Evolutionary conservation across 2,888 invertebrate species (phyloP).

Genomic region (Subacronicta megacephala): DNA sequence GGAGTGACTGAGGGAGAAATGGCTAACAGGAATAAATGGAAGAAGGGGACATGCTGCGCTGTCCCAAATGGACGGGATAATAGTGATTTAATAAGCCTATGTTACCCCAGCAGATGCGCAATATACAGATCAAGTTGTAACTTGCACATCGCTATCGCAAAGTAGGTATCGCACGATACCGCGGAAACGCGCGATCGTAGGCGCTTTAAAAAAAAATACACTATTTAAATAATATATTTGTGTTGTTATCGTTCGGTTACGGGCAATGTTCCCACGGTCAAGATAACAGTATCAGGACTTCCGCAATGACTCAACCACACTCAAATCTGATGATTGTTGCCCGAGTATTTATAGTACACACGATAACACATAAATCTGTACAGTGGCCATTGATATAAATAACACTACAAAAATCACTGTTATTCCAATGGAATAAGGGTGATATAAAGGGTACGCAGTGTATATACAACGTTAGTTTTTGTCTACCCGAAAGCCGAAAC

Average conservation of each 20-base stretch:
- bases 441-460: too few species aligned
- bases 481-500: too few species aligned
- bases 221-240: conserved; percentile 55
- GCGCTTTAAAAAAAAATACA: conserved; percentile 62
- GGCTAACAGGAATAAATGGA: too few species aligned
- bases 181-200: conserved; percentile 71
- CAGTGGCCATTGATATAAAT: too few species aligned
- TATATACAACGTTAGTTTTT: too few species aligned
- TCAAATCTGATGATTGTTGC: conserved; percentile 52
- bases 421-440: too few species aligned
- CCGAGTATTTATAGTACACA: conserved; percentile 23
- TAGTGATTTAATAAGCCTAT: too few species aligned
- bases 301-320: conserved; percentile 66
- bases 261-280: conserved; percentile 78
- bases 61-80: too few species aligned
- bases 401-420: too few species aligned
- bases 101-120: conserved; percentile 9
- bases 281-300: conserved; percentile 71
- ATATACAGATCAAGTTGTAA: conserved; percentile 29
- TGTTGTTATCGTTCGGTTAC: conserved; percentile 56
- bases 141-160: conserved; percentile 35
- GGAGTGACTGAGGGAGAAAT: too few species aligned
- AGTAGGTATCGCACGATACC: conserved; percentile 63
- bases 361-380: background rate
- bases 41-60: too few species aligned